Percentiles rank a stretch among this genome's conserved stretches.
phyloP scores from a whole-genome alignment of 23 tunicate genomes.

The Aplidium turbinatum region DNA sequence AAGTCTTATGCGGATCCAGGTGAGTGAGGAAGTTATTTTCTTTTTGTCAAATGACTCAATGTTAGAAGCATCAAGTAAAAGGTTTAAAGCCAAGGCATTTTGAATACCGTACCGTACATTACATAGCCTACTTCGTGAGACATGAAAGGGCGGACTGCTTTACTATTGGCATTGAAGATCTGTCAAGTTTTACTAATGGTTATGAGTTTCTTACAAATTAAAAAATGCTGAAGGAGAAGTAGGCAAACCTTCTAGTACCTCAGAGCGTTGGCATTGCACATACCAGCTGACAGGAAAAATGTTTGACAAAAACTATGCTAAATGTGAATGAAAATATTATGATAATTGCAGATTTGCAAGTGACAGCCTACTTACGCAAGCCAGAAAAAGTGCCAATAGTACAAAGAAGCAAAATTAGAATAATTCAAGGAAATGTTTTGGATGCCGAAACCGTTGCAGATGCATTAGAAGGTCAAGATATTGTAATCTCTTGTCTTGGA shows the following conservation, averaged over 20 bases:
- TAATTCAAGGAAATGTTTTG: conserved; percentile 58
- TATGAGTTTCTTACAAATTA: not conserved
- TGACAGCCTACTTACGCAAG: conserved; percentile 49
- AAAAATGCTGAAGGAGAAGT: not conserved
- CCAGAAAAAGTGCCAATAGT: conserved; percentile 48
- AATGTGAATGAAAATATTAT: no score
- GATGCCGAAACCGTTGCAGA: conserved; percentile 41
- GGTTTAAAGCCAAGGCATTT: no score
- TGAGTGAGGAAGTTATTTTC: not conserved
- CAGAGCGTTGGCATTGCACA: not conserved
- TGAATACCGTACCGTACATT: no score
- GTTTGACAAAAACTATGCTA: no score
- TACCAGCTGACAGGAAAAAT: not conserved
- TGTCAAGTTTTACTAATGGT: not conserved
- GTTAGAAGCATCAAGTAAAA: no score
- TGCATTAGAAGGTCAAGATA: conserved; percentile 76
- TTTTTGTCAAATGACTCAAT: not conserved
- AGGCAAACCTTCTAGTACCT: not conserved
- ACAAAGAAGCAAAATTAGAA: conserved; percentile 28
- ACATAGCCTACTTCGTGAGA: no score
- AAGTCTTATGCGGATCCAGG: conserved; percentile 48
- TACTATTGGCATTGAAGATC: no score
- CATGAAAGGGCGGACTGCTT: no score
- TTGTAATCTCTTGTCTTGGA: conserved; percentile 82
- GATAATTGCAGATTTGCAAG: conserved; percentile 32